Conservation (phyloP, 1,140 invertebrate species). For the Megalopta genalis region DNA sequence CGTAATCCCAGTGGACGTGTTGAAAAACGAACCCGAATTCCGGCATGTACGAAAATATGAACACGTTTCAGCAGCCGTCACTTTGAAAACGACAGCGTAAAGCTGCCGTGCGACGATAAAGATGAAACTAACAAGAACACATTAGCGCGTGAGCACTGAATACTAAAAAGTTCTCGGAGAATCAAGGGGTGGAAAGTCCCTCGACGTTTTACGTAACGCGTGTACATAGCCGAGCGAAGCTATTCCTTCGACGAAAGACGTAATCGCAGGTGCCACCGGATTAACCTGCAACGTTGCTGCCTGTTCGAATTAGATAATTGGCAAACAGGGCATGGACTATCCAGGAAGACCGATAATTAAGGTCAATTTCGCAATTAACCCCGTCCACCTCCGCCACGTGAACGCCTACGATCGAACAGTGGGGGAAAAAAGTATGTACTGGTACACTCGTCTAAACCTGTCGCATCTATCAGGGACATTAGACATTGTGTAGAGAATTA, state of each 20-base stretch:
- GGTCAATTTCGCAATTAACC: conserved; percentile 68
- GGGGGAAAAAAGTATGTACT: no score
- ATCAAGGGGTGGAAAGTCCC: conserved; percentile 11
- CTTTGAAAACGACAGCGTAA: neutral
- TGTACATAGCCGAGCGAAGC: neutral
- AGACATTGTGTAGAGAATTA: no score
- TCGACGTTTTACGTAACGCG: neutral
- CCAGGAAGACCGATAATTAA: conserved; percentile 63
- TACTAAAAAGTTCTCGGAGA: conserved; percentile 4
- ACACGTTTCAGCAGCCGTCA: neutral
- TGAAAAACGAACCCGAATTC: no score
- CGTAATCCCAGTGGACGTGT: no score
- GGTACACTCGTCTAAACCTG: no score
- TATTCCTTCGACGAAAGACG: neutral
- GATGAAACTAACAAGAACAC: neutral
- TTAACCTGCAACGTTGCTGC: neutral
- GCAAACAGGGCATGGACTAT: conserved; percentile 31
- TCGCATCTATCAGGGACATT: no score
- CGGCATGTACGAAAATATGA: no score
- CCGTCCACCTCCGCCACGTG: neutral
- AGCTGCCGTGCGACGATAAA: neutral
- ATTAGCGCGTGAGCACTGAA: neutral
- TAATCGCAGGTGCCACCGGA: neutral
- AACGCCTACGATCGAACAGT: neutral
- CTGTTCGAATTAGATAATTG: neutral